Evolutionary conservation across 2,888 invertebrate species (phyloP).

Genomic region (Cosmia trapezina): DNA sequence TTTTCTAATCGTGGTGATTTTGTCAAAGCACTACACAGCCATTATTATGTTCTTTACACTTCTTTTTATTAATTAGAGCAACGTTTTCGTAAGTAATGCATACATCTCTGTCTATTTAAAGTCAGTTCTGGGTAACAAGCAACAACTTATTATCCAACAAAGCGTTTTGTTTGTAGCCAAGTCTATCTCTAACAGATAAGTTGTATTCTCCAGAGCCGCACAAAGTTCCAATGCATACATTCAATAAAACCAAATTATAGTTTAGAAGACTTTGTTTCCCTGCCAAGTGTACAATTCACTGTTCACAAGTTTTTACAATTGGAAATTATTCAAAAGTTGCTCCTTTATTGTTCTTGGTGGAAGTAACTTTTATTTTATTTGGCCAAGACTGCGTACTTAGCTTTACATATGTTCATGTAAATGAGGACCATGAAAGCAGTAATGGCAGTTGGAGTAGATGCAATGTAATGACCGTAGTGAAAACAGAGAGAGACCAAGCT

Average conservation of each 20-base stretch:
- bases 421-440: neutral
- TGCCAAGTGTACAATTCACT: slow-evolving; percentile 38
- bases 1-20: neutral
- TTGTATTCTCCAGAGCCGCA: slow-evolving; percentile 11
- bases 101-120: neutral
- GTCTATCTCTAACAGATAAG: slow-evolving; percentile 14
- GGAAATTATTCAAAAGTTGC: slow-evolving; percentile 49
- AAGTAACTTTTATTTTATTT: slow-evolving; percentile 33
- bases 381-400: neutral
- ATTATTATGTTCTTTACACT: neutral
- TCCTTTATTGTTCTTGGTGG: neutral
- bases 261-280: slow-evolving; percentile 43
- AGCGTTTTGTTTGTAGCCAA: neutral
- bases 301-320: slow-evolving; percentile 45
- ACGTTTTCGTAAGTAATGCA: neutral
- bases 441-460: neutral
- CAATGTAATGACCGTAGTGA: neutral
- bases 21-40: neutral
- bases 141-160: slow-evolving; percentile 1
- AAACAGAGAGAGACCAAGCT: neutral
- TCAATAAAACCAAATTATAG: slow-evolving; percentile 50
- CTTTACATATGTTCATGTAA: slow-evolving; percentile 2
- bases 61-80: too few relatives aligned
- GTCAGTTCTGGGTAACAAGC: neutral
- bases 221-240: slow-evolving; percentile 36